Evolutionary conservation across 1,140 invertebrate genomes (phyloP).

Genomic region (Ooceraea biroi): DNA sequence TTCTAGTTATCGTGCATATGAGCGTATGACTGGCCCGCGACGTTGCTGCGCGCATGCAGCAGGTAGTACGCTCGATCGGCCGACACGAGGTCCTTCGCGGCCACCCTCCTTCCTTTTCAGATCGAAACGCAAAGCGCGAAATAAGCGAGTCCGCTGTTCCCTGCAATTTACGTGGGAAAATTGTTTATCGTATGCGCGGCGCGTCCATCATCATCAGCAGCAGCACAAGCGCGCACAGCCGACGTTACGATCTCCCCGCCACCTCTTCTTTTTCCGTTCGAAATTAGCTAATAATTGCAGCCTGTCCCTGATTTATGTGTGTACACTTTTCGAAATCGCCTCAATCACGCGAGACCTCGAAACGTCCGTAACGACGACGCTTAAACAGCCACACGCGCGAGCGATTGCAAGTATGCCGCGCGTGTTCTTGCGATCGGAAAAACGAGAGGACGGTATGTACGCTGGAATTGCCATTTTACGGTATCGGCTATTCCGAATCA

Average conservation of each 20-base stretch:
- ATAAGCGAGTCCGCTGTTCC: conserved; percentile 21
- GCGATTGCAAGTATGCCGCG: background rate
- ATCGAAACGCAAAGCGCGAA: conserved; percentile 7
- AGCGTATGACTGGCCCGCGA: conserved; percentile 39
- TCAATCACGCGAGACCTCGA: conserved; percentile 39
- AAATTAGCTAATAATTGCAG: conserved; percentile 48
- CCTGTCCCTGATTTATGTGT: conserved; percentile 35
- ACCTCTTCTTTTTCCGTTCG: too few species aligned
- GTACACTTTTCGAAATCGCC: conserved; percentile 39
- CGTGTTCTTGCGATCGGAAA: background rate
- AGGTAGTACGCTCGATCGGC: conserved; percentile 10
- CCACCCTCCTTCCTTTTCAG: background rate
- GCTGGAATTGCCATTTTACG: too few species aligned
- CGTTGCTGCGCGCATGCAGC: background rate
- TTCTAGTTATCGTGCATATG: conserved; percentile 52
- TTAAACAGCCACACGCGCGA: background rate
- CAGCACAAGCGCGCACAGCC: background rate
- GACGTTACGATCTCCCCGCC: conserved; percentile 3
- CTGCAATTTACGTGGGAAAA: conserved; percentile 45
- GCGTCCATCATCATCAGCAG: conserved; percentile 26
- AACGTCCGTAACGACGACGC: conserved; percentile 26
- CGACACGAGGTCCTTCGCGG: background rate
- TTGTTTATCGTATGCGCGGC: conserved; percentile 40
- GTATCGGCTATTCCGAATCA: too few species aligned
- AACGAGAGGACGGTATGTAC: background rate